Evolutionary conservation across 30 jellyfish, hydroid and myxozoan species (phyloP), one percentile per base, ranked within the genome.

Genomic region (Mastigias papua): DNA sequence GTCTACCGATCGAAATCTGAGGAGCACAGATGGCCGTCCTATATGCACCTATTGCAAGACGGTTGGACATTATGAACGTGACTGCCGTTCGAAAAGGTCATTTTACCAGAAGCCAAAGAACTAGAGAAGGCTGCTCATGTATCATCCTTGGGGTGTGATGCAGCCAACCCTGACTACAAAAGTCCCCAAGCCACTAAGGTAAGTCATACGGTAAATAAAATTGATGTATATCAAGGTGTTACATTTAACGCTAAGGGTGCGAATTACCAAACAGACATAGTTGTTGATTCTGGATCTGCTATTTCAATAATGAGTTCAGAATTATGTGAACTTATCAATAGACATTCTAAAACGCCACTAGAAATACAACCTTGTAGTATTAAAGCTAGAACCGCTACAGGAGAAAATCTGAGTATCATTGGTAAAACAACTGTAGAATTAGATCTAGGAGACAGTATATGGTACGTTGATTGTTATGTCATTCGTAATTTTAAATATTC

Each of bases 231-330:
- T 17, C 80, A 78, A 32, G 54, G 82, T 78, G 81, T 78, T 54
- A 78, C 89, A 20, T 63, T 78, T 78, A 54, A n/a, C 62, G 82
- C 73, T 1, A 48, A 57, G 1, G 81, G 61, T 2, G 90, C 22
- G 32, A 60, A 80, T 49, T 80, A 15, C 63, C 82, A 80, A 34
- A 66, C 90, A 8, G 82, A 80, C 13, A 80, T 62, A 4, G 16
- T 80, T 19, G 33, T 80, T 37, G 90, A 80, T 80, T 80, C 82
- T 6, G 81, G 90, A 17, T 80, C 90, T 28, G 90, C 82, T 15
- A 62, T 80, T 2, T 17, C 81, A 0, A 60, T 31, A 5, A 33
- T 62, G 1, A 80, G 81, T 80, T 80, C 31, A 13, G 81, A 80
- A 26, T 50, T 80, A n/a, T 80, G 28, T 62, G 19, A 19, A 3